Evolutionary conservation across 2,888 invertebrate genomes (phyloP), one percentile per base, ranked within the genome.

Genomic region (Caenorhabditis angaria): DNA sequence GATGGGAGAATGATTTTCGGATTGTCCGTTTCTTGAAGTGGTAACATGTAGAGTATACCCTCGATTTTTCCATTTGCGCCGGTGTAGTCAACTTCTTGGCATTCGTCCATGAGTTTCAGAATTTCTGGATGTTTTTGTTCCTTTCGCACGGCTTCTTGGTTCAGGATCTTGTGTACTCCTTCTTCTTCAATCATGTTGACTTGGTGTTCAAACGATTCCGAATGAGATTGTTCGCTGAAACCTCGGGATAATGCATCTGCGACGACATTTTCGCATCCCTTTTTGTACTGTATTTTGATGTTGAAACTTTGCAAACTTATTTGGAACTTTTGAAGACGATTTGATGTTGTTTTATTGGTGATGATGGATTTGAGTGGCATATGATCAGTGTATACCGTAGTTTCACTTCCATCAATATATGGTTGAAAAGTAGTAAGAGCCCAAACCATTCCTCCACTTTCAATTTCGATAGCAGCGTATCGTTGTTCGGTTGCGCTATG

Each of bases 231-330:
- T 1, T 6, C 25, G 14, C 25, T 25, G 27, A 35, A 35, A 56
- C 65, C 61, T 24, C 82, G 60, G 2, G 65, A 65, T 10, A 82
- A 50, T 18, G 68, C 64, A 35, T 82, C 83, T 25, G 65, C 62
- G 0, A 81, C 57, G 18, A 24, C 41, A 50, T 82, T 82, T 41
- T 12, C 14, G 24, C 60, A 61, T n/a, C 82, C 83, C 0, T 62
- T 56, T 18, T 81, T 54, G 50, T 82, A 78, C 10, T 32, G 50
- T 1, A 83, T 71, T 10, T 59, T 32, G 14, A 83, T 27, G 47
- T 79, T 58, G 60, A 24, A 71, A 41, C 61, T 68, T 47, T 60
- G 60, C n/a, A 75, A 25, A 4, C 59, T 56, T 1, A 71, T 29
- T 56, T 76, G 75, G 53, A 55, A 74, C 20, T 65, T 62, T 18